Conservation (phyloP, 2,888 invertebrate species). For the Megaustenia siamemsis region DNA sequence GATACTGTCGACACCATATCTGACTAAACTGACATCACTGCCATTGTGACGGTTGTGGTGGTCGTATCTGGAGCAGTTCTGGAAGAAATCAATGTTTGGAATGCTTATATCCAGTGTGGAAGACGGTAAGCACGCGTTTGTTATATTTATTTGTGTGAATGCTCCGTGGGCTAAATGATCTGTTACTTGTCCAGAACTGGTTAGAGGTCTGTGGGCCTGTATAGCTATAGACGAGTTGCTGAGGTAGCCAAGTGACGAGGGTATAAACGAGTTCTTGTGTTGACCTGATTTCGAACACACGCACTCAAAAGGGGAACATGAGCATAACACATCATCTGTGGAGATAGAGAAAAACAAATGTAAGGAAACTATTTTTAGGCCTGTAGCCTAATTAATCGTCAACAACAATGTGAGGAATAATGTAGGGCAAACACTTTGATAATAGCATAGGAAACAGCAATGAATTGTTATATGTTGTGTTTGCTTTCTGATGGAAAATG, state of each 20-base stretch:
- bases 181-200: constrained; percentile 5
- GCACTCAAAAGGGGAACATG: constrained; percentile 76
- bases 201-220: not conserved
- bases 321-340: constrained; percentile 72
- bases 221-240: not conserved
- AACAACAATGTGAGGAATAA: too few relatives aligned
- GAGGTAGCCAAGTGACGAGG: constrained; percentile 4
- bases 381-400: too few relatives aligned
- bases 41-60: not conserved
- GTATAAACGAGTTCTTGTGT: not conserved
- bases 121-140: constrained; percentile 55
- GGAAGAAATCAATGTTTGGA: constrained; percentile 38
- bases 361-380: not conserved
- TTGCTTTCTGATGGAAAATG: too few relatives aligned
- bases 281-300: constrained; percentile 62
- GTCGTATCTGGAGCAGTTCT: constrained; percentile 11
- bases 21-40: constrained; percentile 16
- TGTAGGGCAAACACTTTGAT: too few relatives aligned
- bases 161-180: constrained; percentile 51
- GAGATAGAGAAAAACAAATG: constrained; percentile 36
- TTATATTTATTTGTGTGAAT: constrained; percentile 62
- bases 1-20: not conserved
- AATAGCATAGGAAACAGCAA: too few relatives aligned
- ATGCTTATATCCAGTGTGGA: constrained; percentile 54
- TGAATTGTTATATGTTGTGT: too few relatives aligned